Conservation (phyloP, 2,888 invertebrate species). For the Drosophila pseudotalamancana region DNA sequence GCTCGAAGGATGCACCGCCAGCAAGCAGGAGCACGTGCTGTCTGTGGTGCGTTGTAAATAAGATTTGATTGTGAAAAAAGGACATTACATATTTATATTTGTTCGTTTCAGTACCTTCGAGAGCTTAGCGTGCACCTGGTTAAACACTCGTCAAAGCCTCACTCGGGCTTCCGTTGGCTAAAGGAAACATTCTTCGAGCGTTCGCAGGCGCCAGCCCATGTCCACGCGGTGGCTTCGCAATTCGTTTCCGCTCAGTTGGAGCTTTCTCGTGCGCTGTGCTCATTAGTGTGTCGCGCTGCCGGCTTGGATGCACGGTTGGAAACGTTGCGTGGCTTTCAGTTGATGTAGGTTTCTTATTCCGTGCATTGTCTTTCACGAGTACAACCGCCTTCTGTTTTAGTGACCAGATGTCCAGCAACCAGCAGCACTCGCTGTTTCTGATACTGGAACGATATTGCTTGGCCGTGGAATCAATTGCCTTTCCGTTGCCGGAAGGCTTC, state of each 20-base stretch:
- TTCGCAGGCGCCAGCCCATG: conserved; percentile 88
- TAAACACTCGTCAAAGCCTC: conserved; percentile 86
- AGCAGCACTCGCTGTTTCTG: conserved; percentile 90
- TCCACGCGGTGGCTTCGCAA: conserved; percentile 92
- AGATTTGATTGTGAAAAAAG: background rate
- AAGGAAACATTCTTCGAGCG: conserved; percentile 84
- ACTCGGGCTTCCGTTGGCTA: conserved; percentile 84
- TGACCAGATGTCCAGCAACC: conserved; percentile 89
- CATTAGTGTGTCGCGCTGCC: conserved; percentile 89
- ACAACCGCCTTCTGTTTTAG: conserved; percentile 86
- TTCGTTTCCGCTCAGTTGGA: conserved; percentile 93
- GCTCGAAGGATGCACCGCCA: conserved; percentile 93
- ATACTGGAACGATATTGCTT: conserved; percentile 92
- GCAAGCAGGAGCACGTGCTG: conserved; percentile 94
- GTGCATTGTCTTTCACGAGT: no score
- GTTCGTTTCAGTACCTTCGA: conserved; percentile 88
- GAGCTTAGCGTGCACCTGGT: conserved; percentile 93
- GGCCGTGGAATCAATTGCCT: conserved; percentile 91
- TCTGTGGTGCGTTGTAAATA: conserved; percentile 87
- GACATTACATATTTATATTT: background rate
- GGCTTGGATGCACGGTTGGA: conserved; percentile 89
- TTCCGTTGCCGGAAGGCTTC: conserved; percentile 93
- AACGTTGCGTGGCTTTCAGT: conserved; percentile 90
- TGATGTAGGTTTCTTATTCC: conserved; percentile 87
- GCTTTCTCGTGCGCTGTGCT: conserved; percentile 90